These are phyloP conservation scores for Varanus salvator DNA, from an alignment of 2,113 vertebrate genomes.

Conservation along the genomic window DNA sequence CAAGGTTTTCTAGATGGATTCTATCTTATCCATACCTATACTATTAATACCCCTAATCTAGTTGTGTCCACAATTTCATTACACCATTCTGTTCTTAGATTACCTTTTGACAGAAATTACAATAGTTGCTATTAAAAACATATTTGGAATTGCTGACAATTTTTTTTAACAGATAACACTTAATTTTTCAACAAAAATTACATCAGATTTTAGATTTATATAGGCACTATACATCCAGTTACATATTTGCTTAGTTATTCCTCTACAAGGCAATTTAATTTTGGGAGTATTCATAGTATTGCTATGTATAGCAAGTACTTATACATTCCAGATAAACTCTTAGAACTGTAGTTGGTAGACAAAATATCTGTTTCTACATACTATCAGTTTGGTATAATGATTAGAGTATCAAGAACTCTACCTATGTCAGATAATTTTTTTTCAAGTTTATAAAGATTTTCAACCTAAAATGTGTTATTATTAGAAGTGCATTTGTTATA, in stretches of 20 bases:
- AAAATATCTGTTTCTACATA: not conserved
- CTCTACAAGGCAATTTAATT: not conserved
- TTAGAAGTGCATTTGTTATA: constrained; percentile 2
- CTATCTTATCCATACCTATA: not conserved
- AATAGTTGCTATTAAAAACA: not conserved
- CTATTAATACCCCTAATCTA: not conserved
- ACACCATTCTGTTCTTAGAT: not conserved
- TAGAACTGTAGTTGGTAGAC: not conserved
- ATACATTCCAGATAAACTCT: not conserved
- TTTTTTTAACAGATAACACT: not conserved
- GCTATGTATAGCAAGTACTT: not conserved
- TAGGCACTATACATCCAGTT: not conserved
- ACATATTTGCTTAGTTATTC: not conserved
- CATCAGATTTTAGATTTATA: not conserved
- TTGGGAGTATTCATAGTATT: not conserved
- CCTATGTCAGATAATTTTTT: not conserved
- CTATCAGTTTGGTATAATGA: not conserved
- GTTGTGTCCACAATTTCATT: not conserved
- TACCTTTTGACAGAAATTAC: not conserved
- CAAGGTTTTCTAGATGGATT: not conserved
- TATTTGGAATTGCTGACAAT: not conserved
- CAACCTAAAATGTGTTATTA: not conserved
- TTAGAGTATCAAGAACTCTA: not conserved
- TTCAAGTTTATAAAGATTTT: not conserved
- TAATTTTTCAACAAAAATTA: not conserved